Conservation (phyloP, 1,140 invertebrate genomes). For the Pogonomyrmex barbatus region DNA sequence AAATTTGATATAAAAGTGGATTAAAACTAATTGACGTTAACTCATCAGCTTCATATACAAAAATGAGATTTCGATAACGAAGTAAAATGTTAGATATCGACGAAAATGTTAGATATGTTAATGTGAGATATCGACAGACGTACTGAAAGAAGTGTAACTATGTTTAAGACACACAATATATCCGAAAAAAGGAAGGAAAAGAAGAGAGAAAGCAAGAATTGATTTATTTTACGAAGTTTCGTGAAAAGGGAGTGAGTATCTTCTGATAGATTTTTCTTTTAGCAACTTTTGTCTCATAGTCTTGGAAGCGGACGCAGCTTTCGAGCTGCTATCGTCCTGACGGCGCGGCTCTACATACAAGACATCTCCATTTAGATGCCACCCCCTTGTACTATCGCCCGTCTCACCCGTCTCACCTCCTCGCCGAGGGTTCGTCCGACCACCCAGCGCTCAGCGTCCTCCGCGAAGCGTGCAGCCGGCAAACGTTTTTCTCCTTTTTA, state of each 20-base stretch:
- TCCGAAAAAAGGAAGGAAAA: not conserved
- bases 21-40: not conserved
- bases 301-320: constrained; percentile 76
- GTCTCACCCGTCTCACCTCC: constrained; percentile 63
- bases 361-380: constrained; percentile 85
- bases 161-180: not conserved
- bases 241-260: constrained; percentile 42
- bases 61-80: not conserved
- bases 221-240: constrained; percentile 53
- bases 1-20: not conserved
- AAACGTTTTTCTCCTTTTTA: constrained; percentile 61
- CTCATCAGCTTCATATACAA: not conserved
- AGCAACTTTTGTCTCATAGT: constrained; percentile 83
- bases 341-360: constrained; percentile 83
- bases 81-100: not conserved
- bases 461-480: constrained; percentile 23
- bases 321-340: constrained; percentile 79
- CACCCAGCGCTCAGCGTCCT: not conserved
- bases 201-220: constrained; percentile 16
- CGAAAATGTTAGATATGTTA: no score
- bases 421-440: constrained; percentile 36
- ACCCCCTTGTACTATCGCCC: constrained; percentile 66
- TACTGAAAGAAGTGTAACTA: not conserved
- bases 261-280: constrained; percentile 82
- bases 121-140: not conserved